Conservation (phyloP, 2,113 vertebrate species). For the Stercorarius parasiticus region DNA sequence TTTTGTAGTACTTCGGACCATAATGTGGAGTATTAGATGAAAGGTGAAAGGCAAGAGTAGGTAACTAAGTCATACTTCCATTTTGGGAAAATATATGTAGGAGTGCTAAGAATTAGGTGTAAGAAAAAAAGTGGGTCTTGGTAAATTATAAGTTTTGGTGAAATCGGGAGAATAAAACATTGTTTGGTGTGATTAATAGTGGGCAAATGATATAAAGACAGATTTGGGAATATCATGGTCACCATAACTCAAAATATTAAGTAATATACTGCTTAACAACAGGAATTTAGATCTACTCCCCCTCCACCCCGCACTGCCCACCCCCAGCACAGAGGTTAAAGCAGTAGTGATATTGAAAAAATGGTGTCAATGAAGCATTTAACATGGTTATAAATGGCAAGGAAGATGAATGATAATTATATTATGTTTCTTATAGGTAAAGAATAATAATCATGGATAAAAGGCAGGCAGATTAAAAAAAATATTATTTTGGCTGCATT, state of each 20-base stretch:
- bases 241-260: neutral
- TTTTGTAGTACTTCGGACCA: neutral
- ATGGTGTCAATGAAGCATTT: neutral
- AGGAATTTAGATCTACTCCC: neutral
- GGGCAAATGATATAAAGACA: neutral
- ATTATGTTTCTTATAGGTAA: neutral
- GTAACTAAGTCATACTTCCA: accelerated
- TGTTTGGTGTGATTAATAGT: neutral
- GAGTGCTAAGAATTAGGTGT: neutral
- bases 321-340: neutral
- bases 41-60: neutral
- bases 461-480: neutral
- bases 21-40: neutral
- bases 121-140: neutral
- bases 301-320: neutral
- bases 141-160: neutral
- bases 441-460: neutral
- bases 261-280: neutral
- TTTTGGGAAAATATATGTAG: neutral
- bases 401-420: neutral
- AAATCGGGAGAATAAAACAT: neutral
- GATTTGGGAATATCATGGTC: neutral
- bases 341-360: neutral
- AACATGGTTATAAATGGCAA: neutral
- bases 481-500: neutral